These are phyloP conservation scores for Leptodactylus fallax DNA, from an alignment of 2,797 vertebrate genomes.

Conservation along the genomic window DNA sequence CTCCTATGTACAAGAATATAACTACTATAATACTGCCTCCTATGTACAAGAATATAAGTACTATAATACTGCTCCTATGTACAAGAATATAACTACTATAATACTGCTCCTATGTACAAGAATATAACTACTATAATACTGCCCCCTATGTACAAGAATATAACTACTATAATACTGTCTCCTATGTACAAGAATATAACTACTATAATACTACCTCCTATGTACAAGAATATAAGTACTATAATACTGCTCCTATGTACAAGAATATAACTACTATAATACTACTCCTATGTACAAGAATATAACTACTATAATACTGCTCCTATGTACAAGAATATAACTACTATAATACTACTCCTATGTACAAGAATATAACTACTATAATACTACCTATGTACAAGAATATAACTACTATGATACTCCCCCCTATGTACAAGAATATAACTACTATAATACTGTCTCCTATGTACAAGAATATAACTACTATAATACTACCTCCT, in stretches of 20 bases:
- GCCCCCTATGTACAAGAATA: neutral
- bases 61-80: too few relatives aligned
- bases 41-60: too few relatives aligned
- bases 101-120: neutral
- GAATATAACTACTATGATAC: neutral
- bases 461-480: neutral
- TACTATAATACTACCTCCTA: neutral
- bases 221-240: neutral
- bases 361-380: neutral
- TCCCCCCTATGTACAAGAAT: too few relatives aligned
- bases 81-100: neutral
- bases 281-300: neutral
- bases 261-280: neutral
- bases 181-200: neutral
- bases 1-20: neutral
- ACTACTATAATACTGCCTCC: neutral
- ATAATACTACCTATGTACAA: neutral
- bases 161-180: neutral
- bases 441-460: too few relatives aligned
- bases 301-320: slow-evolving; percentile 2
- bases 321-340: neutral
- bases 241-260: neutral
- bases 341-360: neutral
- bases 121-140: slow-evolving; percentile 4
- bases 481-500: neutral